Conservation (phyloP, 2,797 vertebrate genomes). For the Agapornis canus region DNA sequence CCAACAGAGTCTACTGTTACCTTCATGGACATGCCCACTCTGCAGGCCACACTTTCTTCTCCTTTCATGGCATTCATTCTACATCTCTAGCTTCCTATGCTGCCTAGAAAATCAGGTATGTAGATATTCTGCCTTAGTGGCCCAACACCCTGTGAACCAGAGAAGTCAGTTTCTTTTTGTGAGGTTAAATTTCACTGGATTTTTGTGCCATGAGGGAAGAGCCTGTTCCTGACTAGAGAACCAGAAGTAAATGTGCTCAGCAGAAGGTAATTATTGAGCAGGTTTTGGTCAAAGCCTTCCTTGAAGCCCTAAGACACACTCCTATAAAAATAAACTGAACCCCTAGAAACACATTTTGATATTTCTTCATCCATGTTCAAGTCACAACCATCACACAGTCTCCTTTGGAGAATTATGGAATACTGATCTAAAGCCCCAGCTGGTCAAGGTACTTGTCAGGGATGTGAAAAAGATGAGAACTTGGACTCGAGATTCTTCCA, state of each 20-base stretch:
- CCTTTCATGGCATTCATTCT: not conserved
- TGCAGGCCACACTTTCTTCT: not conserved
- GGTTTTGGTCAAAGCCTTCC: not conserved
- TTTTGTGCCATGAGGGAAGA: not conserved
- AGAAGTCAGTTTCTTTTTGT: not conserved
- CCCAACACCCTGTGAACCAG: not conserved
- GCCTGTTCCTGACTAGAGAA: not conserved
- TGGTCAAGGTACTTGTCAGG: not conserved
- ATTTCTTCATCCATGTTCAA: not conserved
- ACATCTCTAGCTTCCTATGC: not conserved
- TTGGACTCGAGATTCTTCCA: not conserved
- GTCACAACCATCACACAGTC: not conserved
- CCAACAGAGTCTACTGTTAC: not conserved
- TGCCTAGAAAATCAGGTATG: not conserved
- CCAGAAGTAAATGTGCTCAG: not conserved
- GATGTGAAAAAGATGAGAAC: not conserved
- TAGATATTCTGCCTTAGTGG: not conserved
- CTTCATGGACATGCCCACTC: fast-evolving
- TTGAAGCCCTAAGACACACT: not conserved
- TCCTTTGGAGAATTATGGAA: not conserved
- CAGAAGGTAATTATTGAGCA: not conserved
- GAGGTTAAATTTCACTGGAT: not conserved
- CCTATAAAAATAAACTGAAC: not conserved
- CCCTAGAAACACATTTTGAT: not conserved
- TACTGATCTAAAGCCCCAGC: not conserved